Percentiles rank a stretch among this genome's conserved stretches.
Evolutionary conservation across 1,140 invertebrate genomes (phyloP).

Genomic region (Leptonema lineaticorne): DNA sequence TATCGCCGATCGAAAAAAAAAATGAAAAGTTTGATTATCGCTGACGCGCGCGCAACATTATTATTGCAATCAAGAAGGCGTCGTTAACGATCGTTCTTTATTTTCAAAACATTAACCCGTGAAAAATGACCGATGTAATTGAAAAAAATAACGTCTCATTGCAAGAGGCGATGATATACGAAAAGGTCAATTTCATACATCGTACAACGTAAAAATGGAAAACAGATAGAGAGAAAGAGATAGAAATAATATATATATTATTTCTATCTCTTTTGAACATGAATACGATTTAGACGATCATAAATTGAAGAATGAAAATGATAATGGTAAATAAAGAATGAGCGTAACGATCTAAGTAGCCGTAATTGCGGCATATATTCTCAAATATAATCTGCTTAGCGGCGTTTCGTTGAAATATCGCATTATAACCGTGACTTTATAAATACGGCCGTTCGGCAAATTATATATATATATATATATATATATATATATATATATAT

Average conservation of each 20-base stretch:
- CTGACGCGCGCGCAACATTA: too few species aligned
- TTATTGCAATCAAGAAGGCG: neutral
- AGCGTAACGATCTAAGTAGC: conserved; percentile 19
- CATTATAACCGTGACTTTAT: conserved; percentile 16
- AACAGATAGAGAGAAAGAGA: neutral
- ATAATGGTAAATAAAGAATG: neutral
- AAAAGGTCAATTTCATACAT: conserved; percentile 17
- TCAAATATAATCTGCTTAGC: neutral
- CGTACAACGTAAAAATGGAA: neutral
- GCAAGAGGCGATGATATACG: conserved; percentile 13
- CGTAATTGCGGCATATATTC: neutral
- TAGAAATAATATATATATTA: too few species aligned
- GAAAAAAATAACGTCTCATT: conserved; percentile 1
- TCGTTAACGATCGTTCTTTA: neutral
- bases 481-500: too few species aligned
- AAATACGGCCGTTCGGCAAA: neutral
- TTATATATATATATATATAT: too few species aligned
- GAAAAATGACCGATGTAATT: conserved; percentile 13
- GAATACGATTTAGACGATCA: too few species aligned
- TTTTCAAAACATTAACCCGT: neutral
- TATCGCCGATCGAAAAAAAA: too few species aligned
- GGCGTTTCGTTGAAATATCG: conserved; percentile 15
- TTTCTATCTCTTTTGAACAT: too few species aligned
- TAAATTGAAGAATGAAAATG: too few species aligned
- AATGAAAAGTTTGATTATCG: too few species aligned